These are phyloP conservation scores for Ooceraea biroi DNA, from an alignment of 1,140 invertebrate species.

Conservation along the genomic window DNA sequence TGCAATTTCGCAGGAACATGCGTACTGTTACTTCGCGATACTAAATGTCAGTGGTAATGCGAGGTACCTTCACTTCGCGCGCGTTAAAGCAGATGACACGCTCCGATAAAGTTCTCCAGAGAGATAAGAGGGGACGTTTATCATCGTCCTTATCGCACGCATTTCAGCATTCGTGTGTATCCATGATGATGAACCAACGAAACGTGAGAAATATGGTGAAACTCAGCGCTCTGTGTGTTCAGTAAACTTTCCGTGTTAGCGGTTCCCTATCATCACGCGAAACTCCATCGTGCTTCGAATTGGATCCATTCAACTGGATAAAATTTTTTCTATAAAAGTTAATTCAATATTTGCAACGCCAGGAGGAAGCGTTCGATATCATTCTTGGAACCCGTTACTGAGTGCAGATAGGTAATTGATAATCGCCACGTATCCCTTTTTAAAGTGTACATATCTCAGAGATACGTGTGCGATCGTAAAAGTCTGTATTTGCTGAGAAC, in stretches of 20 bases:
- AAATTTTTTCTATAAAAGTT: no score
- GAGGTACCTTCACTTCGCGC: constrained; percentile 19
- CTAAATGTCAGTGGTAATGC: constrained; percentile 40
- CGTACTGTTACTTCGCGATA: neutral
- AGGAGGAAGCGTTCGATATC: no score
- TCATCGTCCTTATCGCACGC: constrained; percentile 17
- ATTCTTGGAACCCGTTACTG: no score
- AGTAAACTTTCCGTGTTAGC: neutral
- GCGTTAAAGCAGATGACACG: neutral
- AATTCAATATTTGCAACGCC: neutral
- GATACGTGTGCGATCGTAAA: neutral
- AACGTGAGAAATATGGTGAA: constrained; percentile 13
- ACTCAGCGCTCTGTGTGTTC: neutral
- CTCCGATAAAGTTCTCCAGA: neutral
- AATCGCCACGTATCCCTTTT: neutral
- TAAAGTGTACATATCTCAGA: neutral
- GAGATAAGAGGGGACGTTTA: constrained; percentile 44
- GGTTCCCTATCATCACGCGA: neutral
- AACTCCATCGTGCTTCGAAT: neutral
- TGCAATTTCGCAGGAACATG: neutral
- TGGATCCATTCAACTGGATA: neutral
- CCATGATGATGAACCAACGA: neutral
- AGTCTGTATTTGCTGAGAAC: constrained; percentile 13
- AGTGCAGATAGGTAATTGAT: neutral
- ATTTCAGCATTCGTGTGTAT: neutral